phyloP scores from a whole-genome alignment of 2,888 invertebrate species.

The Autographa pulchrina region DNA sequence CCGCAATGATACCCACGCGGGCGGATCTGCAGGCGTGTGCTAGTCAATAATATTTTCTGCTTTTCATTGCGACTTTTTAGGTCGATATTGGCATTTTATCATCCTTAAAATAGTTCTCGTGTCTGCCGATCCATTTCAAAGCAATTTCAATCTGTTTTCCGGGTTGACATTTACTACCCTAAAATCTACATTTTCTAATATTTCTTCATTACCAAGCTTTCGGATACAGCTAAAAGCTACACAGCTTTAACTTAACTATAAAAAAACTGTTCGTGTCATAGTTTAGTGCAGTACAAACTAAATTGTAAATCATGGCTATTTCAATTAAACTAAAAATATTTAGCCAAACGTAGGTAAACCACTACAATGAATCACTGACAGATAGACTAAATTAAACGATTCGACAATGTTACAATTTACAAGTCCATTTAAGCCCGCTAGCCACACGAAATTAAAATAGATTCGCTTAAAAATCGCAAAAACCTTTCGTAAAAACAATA shows the following conservation, averaged over 20 bases:
- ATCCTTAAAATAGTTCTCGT: background rate
- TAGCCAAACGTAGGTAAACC: constrained; percentile 8
- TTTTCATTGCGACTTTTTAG: too few species aligned
- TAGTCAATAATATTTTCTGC: background rate
- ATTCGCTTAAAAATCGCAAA: constrained; percentile 8
- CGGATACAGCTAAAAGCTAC: background rate
- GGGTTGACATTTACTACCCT: background rate
- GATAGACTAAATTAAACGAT: constrained; percentile 21
- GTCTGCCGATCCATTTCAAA: background rate
- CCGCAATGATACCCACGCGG: background rate
- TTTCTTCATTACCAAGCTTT: constrained; percentile 1
- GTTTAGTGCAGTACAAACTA: background rate
- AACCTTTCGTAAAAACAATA: constrained; percentile 13
- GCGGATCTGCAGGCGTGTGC: too few species aligned
- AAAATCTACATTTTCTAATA: background rate
- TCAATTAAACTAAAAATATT: background rate
- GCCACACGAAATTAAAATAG: constrained; percentile 37
- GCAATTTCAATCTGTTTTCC: background rate
- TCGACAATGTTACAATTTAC: constrained; percentile 26
- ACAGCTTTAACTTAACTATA: too few species aligned
- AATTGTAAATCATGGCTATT: background rate
- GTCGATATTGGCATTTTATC: background rate
- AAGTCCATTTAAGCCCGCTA: constrained; percentile 23
- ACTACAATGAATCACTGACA: constrained; percentile 13
- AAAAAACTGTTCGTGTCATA: background rate